Base-by-base conservation (phyloP, 2,888 invertebrate species). In the Andrena haemorrhoa region DNA sequence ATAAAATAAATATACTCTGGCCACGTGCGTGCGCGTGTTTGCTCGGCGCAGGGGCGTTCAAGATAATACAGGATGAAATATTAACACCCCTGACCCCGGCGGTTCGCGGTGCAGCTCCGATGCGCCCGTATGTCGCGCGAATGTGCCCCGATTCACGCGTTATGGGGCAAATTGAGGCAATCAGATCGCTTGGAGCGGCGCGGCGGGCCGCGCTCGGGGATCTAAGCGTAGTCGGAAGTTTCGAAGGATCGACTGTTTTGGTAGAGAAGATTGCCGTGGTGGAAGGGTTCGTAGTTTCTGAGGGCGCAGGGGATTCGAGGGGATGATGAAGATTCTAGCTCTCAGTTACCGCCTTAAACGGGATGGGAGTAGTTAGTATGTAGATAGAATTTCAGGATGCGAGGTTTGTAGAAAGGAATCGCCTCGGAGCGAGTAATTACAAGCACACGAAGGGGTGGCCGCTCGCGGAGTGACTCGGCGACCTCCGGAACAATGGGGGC, bases 31-130 rank as follows among this genome's bases (percentile, higher is more conserved):
- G 83, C 61, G 71, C 69, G 77, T 76, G 74, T 76, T 79, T 76
- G 61, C 60, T 74, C 64, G 70, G 63, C 47, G 41, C 51, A 20
- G 41, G 71, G 61, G 61, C 63, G 69, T 73, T 31, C 75, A 53
- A 82, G 85, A 85, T 76, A 83, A 85, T 76, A 83, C 78, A 73
- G 80, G 75, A 84, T 88, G 86, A 87, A 89, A 87, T 89, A 89
- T 89, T 85, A 88, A 89, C 85, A 84, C 84, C 53, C 65, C 65
- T 41, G 80, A 70, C 80, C 76, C 71, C 77, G 71, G 83, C 77
- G 79, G 64, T 75, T 71, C 63, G 66, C 68, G 58, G 58, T 12
- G 12, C 41, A 41, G 41, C 41, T 1, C 1, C 56, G 56, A 56
- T 23, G 26, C 26, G 33, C 53, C 74, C 66, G 51, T 61, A 61